These are phyloP conservation scores for Phenganax marumi DNA, from an alignment of 92 coral and sea anemone genomes.

Conservation along the genomic window DNA sequence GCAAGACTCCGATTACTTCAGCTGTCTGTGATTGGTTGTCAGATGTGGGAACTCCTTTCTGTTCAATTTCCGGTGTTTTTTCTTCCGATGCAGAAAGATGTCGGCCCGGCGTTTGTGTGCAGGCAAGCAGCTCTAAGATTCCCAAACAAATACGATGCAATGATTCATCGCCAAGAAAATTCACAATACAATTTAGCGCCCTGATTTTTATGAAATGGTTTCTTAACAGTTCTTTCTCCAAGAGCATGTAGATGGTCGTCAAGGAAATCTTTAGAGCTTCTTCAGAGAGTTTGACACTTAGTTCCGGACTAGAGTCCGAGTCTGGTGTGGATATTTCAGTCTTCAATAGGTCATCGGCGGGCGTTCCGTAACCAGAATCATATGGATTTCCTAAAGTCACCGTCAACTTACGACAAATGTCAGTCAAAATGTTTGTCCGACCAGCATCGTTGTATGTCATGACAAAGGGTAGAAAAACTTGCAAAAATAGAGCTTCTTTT, in stretches of 20 bases:
- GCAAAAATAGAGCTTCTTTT: conserved; percentile 70
- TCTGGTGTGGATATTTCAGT: background rate
- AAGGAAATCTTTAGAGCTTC: conserved; percentile 26
- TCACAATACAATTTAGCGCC: conserved; percentile 15
- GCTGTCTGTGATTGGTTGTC: background rate
- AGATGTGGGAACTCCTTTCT: no score
- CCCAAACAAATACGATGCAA: conserved; percentile 21
- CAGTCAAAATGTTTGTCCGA: background rate
- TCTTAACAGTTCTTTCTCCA: conserved; percentile 11
- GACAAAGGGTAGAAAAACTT: conserved; percentile 75
- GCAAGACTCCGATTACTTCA: conserved; percentile 14
- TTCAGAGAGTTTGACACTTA: background rate
- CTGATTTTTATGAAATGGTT: conserved; percentile 7
- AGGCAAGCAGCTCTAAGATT: conserved; percentile 6
- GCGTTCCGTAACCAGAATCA: conserved; percentile 39
- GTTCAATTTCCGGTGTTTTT: no score
- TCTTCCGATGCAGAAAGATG: background rate
- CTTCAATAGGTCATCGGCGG: background rate
- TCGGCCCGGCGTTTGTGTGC: background rate
- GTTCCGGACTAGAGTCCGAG: background rate
- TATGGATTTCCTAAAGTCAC: background rate
- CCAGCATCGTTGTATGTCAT: conserved; percentile 58
- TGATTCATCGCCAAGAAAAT: conserved; percentile 18
- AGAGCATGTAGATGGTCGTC: conserved; percentile 1
- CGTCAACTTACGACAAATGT: background rate